These are phyloP conservation scores for Apodemia zela DNA, from an alignment of 2,888 invertebrate genomes.

Conservation along the genomic window DNA sequence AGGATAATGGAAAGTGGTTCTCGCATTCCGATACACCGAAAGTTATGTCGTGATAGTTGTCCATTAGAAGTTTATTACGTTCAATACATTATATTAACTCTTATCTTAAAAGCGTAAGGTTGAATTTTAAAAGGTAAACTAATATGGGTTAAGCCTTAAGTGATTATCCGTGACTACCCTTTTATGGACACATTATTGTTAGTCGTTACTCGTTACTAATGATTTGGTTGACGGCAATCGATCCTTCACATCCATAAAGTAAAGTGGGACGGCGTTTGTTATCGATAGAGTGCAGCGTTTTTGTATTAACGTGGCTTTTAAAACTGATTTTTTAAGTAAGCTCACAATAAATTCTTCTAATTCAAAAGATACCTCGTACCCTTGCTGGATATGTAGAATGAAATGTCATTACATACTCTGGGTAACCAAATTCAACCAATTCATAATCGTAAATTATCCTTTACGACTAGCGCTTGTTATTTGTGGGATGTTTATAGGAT, in stretches of 20 bases:
- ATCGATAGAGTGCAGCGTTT: not conserved
- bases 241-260: slow-evolving; percentile 30
- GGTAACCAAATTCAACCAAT: too few relatives aligned
- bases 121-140: slow-evolving; percentile 17
- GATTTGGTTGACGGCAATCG: slow-evolving; percentile 30
- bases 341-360: too few relatives aligned
- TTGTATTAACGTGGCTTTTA: not conserved
- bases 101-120: slow-evolving; percentile 25
- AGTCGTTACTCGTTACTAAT: slow-evolving; percentile 27
- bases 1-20: slow-evolving; percentile 48
- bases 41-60: slow-evolving; percentile 34
- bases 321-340: too few relatives aligned
- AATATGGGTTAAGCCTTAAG: slow-evolving; percentile 34
- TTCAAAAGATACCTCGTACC: too few relatives aligned
- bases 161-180: slow-evolving; percentile 40
- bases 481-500: too few relatives aligned
- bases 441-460: too few relatives aligned
- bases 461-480: too few relatives aligned
- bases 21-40: slow-evolving; percentile 42
- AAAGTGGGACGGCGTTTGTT: slow-evolving; percentile 30
- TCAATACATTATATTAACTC: slow-evolving; percentile 20
- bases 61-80: slow-evolving; percentile 32
- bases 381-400: too few relatives aligned
- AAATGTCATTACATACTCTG: too few relatives aligned
- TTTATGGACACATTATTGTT: slow-evolving; percentile 37